These are phyloP conservation scores for Toxostoma redivivum DNA, from an alignment of 2,113 vertebrate species.

Conservation along the genomic window DNA sequence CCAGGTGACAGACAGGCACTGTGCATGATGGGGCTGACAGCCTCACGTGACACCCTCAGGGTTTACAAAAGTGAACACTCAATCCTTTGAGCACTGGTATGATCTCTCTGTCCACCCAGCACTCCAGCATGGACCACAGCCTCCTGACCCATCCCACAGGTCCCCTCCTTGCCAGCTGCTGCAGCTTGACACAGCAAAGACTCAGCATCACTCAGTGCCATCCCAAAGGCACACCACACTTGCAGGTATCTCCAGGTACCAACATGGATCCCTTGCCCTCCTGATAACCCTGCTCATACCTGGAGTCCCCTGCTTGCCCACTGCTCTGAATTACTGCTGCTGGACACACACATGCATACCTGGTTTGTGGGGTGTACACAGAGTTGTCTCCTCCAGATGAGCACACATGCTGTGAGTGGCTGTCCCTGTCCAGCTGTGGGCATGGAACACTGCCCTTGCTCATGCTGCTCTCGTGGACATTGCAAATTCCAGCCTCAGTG, in stretches of 20 bases:
- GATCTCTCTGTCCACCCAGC: neutral
- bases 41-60: fast-evolving
- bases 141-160: neutral
- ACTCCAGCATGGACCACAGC: neutral
- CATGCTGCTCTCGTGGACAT: neutral
- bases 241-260: neutral
- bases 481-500: neutral
- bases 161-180: neutral
- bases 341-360: fast-evolving
- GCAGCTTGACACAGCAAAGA: neutral
- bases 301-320: neutral
- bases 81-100: fast-evolving
- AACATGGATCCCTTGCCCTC: neutral
- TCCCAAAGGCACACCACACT: neutral
- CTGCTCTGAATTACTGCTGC: neutral
- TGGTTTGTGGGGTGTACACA: neutral
- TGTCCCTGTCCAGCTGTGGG: neutral
- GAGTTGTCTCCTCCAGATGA: neutral
- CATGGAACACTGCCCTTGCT: neutral
- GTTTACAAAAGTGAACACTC: neutral
- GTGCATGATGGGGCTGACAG: fast-evolving
- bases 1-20: too few species aligned
- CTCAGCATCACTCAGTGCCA: neutral
- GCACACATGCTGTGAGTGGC: neutral
- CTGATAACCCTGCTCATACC: neutral